Evolutionary conservation across 2,113 vertebrate genomes (phyloP), one percentile per base, ranked within the genome.

Genomic region (Empidonax alnorum): DNA sequence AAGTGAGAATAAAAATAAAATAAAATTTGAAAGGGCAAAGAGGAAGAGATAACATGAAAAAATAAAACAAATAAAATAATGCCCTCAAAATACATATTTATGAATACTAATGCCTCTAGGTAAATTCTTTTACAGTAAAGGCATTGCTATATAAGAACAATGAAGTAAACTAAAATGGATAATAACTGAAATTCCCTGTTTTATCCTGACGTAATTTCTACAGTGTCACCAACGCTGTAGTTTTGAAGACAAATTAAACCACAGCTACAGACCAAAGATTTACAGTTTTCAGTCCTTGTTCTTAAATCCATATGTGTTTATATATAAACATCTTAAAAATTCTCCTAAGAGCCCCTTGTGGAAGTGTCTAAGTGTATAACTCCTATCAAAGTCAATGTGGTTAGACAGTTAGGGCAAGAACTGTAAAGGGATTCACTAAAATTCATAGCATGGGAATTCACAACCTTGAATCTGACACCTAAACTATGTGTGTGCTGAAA

Each of bases 1-100:
- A 83, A 84, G 27, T 88, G 15, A 86, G 81, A 91, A 93, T 53
- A 85, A 87, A 92, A 91, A 85, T 44, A 84, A 88, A 93, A 78
- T 6, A 89, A 74, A 82, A 71, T 42, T 61, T 72, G 30, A 84
- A 94, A 87, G 83, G 42, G 23, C 37, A 71, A 83, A 37, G 13
- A 68, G 50, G 33, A 87, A 90, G 30, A 90, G 47, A 81, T 56
- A 89, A 79, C 11, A 81, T 55, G 31, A 30, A 52, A 56, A 89
- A 86, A 95, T 86, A 63, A 88, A 90, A 13, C 19, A 72, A 93
- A 89, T 68, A 77, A 66, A 87, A 69, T 92, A 78, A 84, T 79
- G 16, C 11, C 41, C 44, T 74, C 22, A 77, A 87, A 97, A 93
- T 85, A 66, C 19, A 42, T 85, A 91, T 87, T 91, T 91, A 63